phyloP scores from a whole-genome alignment of 1,140 invertebrate genomes.

The Melanaphis sacchari region DNA sequence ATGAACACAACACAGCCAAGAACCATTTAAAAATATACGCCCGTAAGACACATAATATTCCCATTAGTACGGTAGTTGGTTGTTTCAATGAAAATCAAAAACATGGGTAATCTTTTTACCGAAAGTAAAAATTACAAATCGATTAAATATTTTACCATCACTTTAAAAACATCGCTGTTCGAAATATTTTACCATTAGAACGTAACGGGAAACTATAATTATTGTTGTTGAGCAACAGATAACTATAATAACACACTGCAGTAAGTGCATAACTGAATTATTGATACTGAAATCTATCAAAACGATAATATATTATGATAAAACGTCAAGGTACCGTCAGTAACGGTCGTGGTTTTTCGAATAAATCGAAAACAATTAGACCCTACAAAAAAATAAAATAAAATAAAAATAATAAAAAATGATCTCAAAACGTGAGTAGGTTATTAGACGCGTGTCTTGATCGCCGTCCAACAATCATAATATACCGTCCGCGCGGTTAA shows the following conservation, averaged over 20 bases:
- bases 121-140: background rate
- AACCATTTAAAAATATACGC: background rate
- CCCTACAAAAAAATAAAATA: background rate
- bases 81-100: background rate
- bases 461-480: background rate
- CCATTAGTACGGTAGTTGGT: background rate
- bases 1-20: background rate
- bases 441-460: background rate
- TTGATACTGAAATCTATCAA: background rate
- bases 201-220: background rate
- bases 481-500: background rate
- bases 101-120: background rate
- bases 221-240: background rate
- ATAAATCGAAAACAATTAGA: background rate
- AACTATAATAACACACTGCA: background rate
- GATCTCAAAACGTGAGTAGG: background rate
- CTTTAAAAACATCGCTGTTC: background rate
- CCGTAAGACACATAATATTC: background rate
- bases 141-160: conserved; percentile 12
- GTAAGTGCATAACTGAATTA: background rate
- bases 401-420: background rate
- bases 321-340: background rate
- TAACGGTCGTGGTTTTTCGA: background rate
- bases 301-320: background rate
- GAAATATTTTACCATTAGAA: background rate